Evolutionary conservation across 2,113 vertebrate genomes (phyloP), one percentile per base, ranked within the genome.

Genomic region (Shinisaurus crocodilurus): DNA sequence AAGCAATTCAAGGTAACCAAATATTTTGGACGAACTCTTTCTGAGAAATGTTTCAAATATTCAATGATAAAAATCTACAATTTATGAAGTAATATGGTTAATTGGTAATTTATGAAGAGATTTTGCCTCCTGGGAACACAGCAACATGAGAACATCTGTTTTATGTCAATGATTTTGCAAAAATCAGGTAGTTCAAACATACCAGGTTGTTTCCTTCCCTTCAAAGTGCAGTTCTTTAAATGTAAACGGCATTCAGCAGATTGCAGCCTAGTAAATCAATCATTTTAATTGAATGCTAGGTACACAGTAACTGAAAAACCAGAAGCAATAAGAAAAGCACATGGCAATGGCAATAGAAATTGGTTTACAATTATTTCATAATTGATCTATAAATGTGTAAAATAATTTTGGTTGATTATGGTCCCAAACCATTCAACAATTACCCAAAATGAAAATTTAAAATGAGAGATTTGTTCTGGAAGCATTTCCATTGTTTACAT

Each of bases 331-430:
- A 97, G 97, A 98, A 98, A 98, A 97, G 97, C 98, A 98, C 95
- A 98, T 98, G 97, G 98, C 94, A 96, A 97, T 94, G 96, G 97
- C 97, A 96, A 95, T 91, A 97, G 98, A 98, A 99, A 98, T 97
- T 97, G 97, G 96, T 97, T 98, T 97, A 96, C 96, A 82, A 40
- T 57, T 98, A 97, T 97, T 97, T 97, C 96, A 98, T 99, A 99
- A 99, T 98, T 99, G 98, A 99, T 98, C 98, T 98, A 98, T 96
- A 98, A 98, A 98, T 96, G 98, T 98, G 98, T 97, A 97, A 98
- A 98, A 98, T 98, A 98, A 99, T 98, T 98, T 98, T 97, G 96
- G 89, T 98, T 99, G 99, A 99, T 99, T 99, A 98, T 96, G 96
- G 97, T 96, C 97, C 97, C 97, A 98, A 99, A 99, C 98, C 98